phyloP scores from a whole-genome alignment of 2,113 vertebrate genomes.

The Gobius niger region DNA sequence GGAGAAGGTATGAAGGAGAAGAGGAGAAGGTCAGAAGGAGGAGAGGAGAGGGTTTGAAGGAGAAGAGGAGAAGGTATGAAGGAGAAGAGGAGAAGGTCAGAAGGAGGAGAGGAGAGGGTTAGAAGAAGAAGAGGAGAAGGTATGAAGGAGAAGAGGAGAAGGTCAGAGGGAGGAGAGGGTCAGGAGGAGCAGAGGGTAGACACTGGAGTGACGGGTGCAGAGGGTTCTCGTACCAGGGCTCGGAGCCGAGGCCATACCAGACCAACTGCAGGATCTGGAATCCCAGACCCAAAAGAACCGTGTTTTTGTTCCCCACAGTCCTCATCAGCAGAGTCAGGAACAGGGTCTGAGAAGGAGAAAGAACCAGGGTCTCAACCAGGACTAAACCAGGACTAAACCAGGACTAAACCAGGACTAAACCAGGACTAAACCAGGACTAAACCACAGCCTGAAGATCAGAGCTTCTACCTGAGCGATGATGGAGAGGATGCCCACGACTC shows the following conservation, averaged over 20 bases:
- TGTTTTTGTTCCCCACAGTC: slow-evolving; percentile 90
- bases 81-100: not conserved
- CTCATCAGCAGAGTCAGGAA: slow-evolving; percentile 88
- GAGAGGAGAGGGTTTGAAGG: not conserved
- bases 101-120: no score
- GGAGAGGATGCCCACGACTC: slow-evolving; percentile 91
- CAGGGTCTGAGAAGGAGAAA: slow-evolving; percentile 77
- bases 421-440: not conserved
- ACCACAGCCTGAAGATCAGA: not conserved
- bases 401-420: not conserved
- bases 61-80: no score
- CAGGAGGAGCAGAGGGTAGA: no score
- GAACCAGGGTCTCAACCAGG: not conserved
- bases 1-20: not conserved
- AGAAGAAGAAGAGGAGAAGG: no score
- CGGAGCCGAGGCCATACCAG: slow-evolving; percentile 93
- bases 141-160: no score
- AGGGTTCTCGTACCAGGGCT: slow-evolving; percentile 82
- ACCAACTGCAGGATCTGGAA: slow-evolving; percentile 91
- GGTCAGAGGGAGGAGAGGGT: not conserved
- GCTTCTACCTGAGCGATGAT: slow-evolving; percentile 89
- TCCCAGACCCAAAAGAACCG: slow-evolving; percentile 88
- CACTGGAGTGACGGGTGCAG: no score
- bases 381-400: not conserved
- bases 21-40: no score